A percentile compares a stretch with the other conserved stretches of the same genome.
These are phyloP conservation scores for Genyomyrus donnyi DNA, from an alignment of 2,113 vertebrate species.

Conservation along the genomic window DNA sequence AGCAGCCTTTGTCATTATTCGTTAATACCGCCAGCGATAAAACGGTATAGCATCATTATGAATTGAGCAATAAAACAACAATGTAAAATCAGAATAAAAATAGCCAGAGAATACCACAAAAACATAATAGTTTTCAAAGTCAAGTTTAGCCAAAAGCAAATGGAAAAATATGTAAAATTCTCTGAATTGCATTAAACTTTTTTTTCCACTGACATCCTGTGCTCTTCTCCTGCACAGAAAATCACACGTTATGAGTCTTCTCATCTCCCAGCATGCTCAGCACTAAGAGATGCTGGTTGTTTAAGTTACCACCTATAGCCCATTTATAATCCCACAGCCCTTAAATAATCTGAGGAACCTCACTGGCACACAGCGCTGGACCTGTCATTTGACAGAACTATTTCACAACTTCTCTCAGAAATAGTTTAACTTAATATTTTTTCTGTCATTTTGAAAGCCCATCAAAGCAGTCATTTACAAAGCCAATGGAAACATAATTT, in stretches of 20 bases:
- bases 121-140: background rate
- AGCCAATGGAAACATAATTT: background rate
- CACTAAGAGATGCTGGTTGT: background rate
- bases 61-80: background rate
- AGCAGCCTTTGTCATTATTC: background rate
- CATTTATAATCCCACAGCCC: background rate
- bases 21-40: background rate
- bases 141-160: background rate
- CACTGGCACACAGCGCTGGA: background rate
- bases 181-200: background rate
- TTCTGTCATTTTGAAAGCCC: background rate
- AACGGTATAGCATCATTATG: background rate
- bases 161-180: constrained; percentile 5
- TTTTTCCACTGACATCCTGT: background rate
- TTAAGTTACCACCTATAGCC: background rate
- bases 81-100: background rate
- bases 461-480: background rate
- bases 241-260: background rate
- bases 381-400: background rate
- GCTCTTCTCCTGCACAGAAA: background rate
- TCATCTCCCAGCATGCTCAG: background rate
- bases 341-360: background rate
- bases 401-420: background rate
- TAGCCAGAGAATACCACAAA: background rate
- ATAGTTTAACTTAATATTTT: background rate